phyloP scores from a whole-genome alignment of 2,797 vertebrate species.

The Malacoraja senta region DNA sequence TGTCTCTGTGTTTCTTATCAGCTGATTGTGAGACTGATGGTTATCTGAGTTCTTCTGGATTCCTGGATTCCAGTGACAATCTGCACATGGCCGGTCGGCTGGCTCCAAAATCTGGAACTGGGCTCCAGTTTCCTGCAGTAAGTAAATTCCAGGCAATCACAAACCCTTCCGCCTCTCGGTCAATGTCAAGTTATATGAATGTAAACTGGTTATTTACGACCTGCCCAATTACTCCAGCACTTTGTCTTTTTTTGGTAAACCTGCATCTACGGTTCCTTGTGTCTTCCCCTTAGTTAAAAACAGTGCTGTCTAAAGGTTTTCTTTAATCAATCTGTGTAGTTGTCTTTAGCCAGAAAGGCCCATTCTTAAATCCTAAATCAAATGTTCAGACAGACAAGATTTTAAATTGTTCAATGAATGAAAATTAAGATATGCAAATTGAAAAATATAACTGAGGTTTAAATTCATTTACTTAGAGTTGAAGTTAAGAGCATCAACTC shows the following conservation, averaged over 20 bases:
- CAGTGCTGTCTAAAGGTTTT: not conserved
- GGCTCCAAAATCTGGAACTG: constrained; percentile 51
- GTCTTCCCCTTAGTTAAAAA: not conserved
- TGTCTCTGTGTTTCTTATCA: constrained; percentile 57
- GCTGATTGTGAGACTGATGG: constrained; percentile 91
- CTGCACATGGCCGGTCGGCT: not conserved
- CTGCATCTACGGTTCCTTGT: too few relatives aligned
- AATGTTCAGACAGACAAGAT: not conserved
- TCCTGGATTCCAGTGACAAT: constrained; percentile 70
- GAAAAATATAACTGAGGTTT: not conserved
- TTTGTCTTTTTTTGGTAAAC: too few relatives aligned
- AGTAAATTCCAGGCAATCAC: constrained; percentile 46
- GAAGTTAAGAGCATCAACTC: not conserved
- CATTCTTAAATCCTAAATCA: not conserved
- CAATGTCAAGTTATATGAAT: not conserved
- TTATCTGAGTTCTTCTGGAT: constrained; percentile 83
- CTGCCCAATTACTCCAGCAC: too few relatives aligned
- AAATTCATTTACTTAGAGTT: not conserved
- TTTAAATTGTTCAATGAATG: not conserved
- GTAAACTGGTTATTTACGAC: not conserved
- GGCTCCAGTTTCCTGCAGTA: constrained; percentile 72
- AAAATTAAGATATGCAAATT: not conserved
- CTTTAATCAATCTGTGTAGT: not conserved
- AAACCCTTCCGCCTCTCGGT: not conserved
- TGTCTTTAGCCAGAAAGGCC: not conserved